Conservation (phyloP, 2,113 vertebrate species). For the Neoarius graeffei region DNA sequence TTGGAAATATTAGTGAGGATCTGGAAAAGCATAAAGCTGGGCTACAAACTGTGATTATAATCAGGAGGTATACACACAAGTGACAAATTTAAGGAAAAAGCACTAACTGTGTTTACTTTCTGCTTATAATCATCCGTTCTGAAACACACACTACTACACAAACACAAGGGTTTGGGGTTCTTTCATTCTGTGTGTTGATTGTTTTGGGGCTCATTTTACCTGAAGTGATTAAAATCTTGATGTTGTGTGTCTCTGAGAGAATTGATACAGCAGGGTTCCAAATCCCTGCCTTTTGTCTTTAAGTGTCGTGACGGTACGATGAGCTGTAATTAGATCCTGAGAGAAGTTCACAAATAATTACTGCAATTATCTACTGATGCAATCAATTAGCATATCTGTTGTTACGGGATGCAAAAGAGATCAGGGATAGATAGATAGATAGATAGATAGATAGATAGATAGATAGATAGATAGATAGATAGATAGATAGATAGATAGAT, state of each 20-base stretch:
- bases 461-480: background rate
- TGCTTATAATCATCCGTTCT: background rate
- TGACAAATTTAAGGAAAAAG: background rate
- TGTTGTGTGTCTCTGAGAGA: slow-evolving; percentile 46
- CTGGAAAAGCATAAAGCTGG: background rate
- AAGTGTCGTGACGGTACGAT: slow-evolving; percentile 60
- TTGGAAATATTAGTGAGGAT: background rate
- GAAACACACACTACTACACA: background rate
- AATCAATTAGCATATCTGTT: slow-evolving; percentile 70
- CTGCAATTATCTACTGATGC: slow-evolving; percentile 65
- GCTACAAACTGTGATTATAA: background rate
- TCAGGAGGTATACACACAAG: background rate
- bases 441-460: background rate
- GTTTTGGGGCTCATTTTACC: background rate
- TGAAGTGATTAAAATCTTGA: slow-evolving; percentile 20
- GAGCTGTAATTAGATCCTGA: slow-evolving; percentile 69
- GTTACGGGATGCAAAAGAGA: slow-evolving; percentile 61
- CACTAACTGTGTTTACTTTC: background rate
- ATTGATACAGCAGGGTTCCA: slow-evolving; percentile 65
- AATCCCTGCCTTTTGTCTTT: slow-evolving; percentile 53
- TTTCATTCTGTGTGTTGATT: background rate
- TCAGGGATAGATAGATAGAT: background rate
- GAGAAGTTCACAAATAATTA: slow-evolving; percentile 71
- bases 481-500: background rate
- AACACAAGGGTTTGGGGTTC: background rate